Evolutionary conservation across 2,113 vertebrate species (phyloP), one percentile per base, ranked within the genome.

Genomic region (Heteronetta atricapilla): DNA sequence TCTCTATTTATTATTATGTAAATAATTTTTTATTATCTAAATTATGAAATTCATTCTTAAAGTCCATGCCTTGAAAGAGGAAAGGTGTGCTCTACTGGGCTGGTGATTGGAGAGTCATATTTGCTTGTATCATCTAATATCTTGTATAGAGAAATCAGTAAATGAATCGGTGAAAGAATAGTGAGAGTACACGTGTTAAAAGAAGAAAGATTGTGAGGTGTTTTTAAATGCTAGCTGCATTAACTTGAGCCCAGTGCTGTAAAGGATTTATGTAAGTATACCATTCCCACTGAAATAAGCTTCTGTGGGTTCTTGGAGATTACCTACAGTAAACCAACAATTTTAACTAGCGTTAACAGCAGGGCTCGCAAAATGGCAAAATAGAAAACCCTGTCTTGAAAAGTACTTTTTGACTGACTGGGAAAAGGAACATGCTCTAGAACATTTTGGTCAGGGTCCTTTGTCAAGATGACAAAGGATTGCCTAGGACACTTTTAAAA

Each of bases 261-360:
- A 31, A 46, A 23, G 7, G 48, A 4, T 66, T 56, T 56, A 56
- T 16, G 55, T 52, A 4, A 56, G 55, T 56, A 4, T 22, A 2
- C 42, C 1, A 42, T 85, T 78, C 42, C 26, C 34, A 20, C 5
- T 70, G 60, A 70, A 82, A 42, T 19, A 3, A 52, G 16, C 19
- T 33, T 17, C 1, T 42, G 34, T 46, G 38, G 16, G 10, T 28
- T 50, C 19, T 7, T 58, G 23, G 17, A 34, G 15, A 6, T 74
- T 59, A 59, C 50, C 42, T 82, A 25, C 70, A 59, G 38, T 3
- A 55, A 36, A 46, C 9, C 29, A 44, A 13, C 11, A 29, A 18
- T 63, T 67, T 40, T 59, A 46, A 2, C 18, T 11, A 78, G 23
- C 46, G n/a, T 25, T 42, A 14, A 12, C 0, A 0, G 10, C 52